These are phyloP conservation scores for Choloepus didactylus DNA, from an alignment of 2,797 vertebrate genomes.

Conservation along the genomic window DNA sequence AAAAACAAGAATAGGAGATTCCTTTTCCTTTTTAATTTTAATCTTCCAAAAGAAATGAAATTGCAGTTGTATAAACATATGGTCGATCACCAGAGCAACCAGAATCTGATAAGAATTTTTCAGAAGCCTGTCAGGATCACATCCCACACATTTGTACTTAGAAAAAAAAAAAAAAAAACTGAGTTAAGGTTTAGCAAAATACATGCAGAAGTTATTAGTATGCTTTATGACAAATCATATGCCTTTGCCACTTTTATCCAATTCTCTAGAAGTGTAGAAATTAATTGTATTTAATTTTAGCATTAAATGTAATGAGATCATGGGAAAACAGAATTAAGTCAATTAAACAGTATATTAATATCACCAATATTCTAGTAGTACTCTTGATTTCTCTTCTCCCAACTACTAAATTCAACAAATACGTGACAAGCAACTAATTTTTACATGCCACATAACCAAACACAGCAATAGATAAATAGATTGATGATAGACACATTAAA, in stretches of 20 bases:
- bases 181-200: slow-evolving; percentile 25
- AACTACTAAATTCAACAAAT: slow-evolving; percentile 27
- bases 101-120: slow-evolving; percentile 52
- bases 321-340: neutral
- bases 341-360: neutral
- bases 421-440: neutral
- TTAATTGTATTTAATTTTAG: slow-evolving; percentile 47
- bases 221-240: neutral
- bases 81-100: slow-evolving; percentile 68
- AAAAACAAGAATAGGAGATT: neutral
- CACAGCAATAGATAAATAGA: neutral
- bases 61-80: slow-evolving; percentile 60
- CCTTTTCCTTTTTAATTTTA: neutral
- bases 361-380: neutral
- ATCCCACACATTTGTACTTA: slow-evolving; percentile 22
- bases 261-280: neutral
- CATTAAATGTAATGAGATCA: neutral
- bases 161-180: neutral
- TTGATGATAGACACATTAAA: neutral
- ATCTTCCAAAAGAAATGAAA: slow-evolving; percentile 50
- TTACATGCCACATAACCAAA: neutral
- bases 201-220: neutral
- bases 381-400: neutral
- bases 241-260: neutral
- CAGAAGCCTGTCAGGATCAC: slow-evolving; percentile 55